Evolutionary conservation across 2,888 invertebrate species (phyloP).

Genomic region (Coecobrya sp.): DNA sequence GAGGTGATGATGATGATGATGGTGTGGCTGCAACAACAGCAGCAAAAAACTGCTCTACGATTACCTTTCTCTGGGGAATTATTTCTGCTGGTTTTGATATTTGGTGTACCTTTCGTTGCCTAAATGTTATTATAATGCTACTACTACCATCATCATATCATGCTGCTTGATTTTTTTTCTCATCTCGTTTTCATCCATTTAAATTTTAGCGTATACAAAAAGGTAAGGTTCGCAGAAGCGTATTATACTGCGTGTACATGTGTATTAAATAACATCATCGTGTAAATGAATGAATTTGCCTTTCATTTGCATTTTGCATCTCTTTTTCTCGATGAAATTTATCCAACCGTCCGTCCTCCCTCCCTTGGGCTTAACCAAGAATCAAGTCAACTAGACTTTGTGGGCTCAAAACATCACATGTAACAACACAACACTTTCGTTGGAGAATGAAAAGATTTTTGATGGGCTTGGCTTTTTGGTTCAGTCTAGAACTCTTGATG

Average conservation of each 20-base stretch:
- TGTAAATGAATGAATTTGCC: conserved; percentile 75
- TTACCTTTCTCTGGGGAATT: conserved; percentile 69
- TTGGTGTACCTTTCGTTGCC: conserved; percentile 32
- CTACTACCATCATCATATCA: conserved; percentile 3
- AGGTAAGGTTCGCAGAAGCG: conserved; percentile 5
- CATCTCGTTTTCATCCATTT: conserved; percentile 40
- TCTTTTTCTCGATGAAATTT: conserved; percentile 51
- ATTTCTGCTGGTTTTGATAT: neutral
- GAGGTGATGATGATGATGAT: neutral
- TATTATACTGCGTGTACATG: neutral
- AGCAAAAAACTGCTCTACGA: conserved; percentile 52
- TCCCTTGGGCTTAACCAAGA: conserved; percentile 64
- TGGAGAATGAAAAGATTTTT: conserved; percentile 12
- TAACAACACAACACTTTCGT: neutral
- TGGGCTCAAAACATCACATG: conserved; percentile 67
- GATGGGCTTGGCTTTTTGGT: conserved; percentile 68
- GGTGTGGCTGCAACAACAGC: neutral
- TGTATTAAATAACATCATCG: conserved; percentile 73
- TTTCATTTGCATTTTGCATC: conserved; percentile 75
- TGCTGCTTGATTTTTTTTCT: neutral
- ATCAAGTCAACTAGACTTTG: conserved; percentile 69
- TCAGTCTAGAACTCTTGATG: neutral
- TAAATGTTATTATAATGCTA: conserved; percentile 41
- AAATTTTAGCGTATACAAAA: neutral
- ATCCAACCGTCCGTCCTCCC: conserved; percentile 16